Percentiles rank a stretch among this genome's conserved stretches.
Evolutionary conservation across 2,888 invertebrate species (phyloP).

Genomic region (Caenorhabditis sp.): DNA sequence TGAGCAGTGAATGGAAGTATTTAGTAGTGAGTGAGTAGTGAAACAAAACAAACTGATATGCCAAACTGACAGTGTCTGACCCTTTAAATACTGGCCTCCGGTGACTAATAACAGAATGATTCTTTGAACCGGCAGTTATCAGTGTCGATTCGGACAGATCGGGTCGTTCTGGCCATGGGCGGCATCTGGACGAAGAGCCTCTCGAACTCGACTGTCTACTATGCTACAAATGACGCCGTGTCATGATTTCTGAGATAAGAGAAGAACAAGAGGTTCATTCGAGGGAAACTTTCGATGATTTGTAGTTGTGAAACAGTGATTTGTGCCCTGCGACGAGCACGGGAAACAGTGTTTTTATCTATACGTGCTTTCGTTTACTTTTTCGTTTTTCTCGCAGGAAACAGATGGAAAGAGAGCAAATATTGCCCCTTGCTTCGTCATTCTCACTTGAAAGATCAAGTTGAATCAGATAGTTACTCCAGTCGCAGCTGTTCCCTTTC

Average conservation of each 20-base stretch:
- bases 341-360: background rate
- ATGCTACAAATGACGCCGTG: background rate
- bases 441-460: background rate
- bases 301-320: constrained; percentile 1
- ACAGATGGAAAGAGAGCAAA: background rate
- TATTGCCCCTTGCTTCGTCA: background rate
- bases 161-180: background rate
- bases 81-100: background rate
- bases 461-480: no score
- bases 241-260: background rate
- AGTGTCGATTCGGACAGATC: background rate
- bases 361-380: background rate
- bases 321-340: background rate
- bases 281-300: background rate
- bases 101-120: background rate
- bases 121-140: background rate
- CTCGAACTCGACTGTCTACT: background rate
- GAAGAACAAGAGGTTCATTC: background rate
- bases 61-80: no score
- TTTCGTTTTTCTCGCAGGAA: background rate
- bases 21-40: no score
- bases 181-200: background rate
- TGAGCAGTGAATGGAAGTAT: background rate
- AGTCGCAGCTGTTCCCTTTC: no score
- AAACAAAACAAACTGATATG: no score